Percentiles rank a stretch among this genome's conserved stretches.
phyloP scores from a whole-genome alignment of 2,888 invertebrate species.

The Ochropleura leucogaster region DNA sequence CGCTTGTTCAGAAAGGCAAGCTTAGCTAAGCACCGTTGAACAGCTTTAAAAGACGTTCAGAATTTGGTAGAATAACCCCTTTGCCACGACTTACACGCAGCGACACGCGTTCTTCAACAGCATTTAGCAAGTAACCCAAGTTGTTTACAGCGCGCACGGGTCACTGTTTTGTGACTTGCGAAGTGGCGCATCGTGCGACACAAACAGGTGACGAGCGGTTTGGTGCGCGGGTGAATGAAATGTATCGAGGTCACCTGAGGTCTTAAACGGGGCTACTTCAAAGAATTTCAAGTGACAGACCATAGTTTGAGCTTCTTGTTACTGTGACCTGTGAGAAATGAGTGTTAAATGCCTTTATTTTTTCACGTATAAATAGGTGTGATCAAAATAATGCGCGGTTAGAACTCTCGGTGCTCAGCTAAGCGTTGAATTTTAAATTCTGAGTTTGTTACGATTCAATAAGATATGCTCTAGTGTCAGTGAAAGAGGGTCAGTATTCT shows the following conservation, averaged over 20 bases:
- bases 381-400: neutral
- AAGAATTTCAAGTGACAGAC: neutral
- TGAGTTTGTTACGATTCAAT: neutral
- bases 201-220: neutral
- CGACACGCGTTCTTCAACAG: neutral
- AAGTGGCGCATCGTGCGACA: neutral
- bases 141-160: neutral
- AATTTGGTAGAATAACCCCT: neutral
- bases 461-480: neutral
- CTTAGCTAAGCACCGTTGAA: neutral
- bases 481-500: neutral
- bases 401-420: neutral
- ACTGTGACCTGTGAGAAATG: neutral
- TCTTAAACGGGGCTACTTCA: slow-evolving; percentile 2
- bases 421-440: neutral
- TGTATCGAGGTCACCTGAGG: neutral
- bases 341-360: slow-evolving; percentile 4
- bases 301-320: neutral
- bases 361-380: neutral
- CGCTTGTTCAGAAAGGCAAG: neutral
- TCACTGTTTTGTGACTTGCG: neutral
- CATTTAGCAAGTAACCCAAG: neutral
- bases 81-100: neutral
- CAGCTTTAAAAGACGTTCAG: neutral
- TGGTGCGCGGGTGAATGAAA: neutral